Base-by-base conservation (phyloP, 2,113 vertebrate genomes). In the Tetrao urogallus region DNA sequence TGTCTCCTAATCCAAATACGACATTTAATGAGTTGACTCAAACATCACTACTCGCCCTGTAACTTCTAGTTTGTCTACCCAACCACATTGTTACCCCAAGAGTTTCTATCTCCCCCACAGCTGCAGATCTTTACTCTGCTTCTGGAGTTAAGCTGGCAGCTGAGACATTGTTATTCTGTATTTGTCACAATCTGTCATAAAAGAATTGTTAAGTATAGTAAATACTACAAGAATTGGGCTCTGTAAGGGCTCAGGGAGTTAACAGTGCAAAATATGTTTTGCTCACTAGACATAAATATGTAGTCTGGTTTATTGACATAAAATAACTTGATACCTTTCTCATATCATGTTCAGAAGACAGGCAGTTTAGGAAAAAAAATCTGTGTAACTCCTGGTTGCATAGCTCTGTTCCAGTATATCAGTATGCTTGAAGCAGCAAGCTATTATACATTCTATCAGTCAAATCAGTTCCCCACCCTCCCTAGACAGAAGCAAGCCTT, bases 361-460 rank as follows among this genome's bases (percentile, higher is more conserved):
- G 70, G 13, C 12, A 87, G 10, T 11, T 95, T 76, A 72, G 56
- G 42, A 21, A 90, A 47, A 50, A 50, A 38, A 22, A 57, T 47
- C 32, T 43, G 10, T 60, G 38, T 52, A 76, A 56, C 38, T 85
- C 36, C 60, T 82, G 30, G 50, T 91, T 88, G 50, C 34, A 4
- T 60, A 48, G 54, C 56, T 80, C 34, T 88, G n/a, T 75, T 86
- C 34, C 57, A 88, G 72, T 42, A 82, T 56, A 74, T 71, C 75
- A 94, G 71, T 47, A 77, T 38, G 30, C 47, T 67, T 64, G 45
- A 91, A 94, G 70, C 24, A 72, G 54, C 61, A 50, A 87, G 40
- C 28, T 86, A 8, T 71, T 80, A 93, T 79, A 45, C 43, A 74
- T 92, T 92, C 81, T 79, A 88, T 91, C 60, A 82, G 78, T 87